A percentile compares a stretch with the other conserved stretches of the same genome.
Conservation (phyloP, 2,797 vertebrate genomes). For the Mormyrops attenuatus region DNA sequence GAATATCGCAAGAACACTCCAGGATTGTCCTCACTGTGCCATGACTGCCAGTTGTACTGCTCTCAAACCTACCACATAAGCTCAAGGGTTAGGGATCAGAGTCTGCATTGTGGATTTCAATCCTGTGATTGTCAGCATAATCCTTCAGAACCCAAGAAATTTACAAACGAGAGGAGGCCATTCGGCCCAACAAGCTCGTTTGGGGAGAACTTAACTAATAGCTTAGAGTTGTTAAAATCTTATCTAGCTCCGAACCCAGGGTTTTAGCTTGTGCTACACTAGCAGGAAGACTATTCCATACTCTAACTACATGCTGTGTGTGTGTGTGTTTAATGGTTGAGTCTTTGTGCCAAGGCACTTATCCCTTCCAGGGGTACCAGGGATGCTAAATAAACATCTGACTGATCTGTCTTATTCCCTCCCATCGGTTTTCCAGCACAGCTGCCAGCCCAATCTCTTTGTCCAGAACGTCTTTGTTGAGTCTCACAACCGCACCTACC, state of each 20-base stretch:
- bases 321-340: background rate
- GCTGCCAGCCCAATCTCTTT: slow-evolving; percentile 84
- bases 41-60: background rate
- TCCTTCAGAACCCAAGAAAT: background rate
- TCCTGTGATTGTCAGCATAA: background rate
- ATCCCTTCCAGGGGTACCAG: background rate
- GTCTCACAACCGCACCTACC: slow-evolving; percentile 78
- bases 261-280: too few species aligned
- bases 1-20: background rate
- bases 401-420: background rate
- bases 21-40: background rate
- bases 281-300: too few species aligned
- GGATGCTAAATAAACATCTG: background rate
- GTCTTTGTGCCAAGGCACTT: background rate
- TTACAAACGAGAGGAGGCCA: too few species aligned
- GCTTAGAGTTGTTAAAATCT: too few species aligned
- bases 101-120: background rate
- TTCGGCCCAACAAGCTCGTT: too few species aligned
- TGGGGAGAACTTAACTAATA: too few species aligned
- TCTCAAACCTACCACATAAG: background rate
- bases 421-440: slow-evolving; percentile 66
- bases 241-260: too few species aligned
- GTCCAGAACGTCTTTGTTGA: slow-evolving; percentile 88
- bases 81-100: background rate
- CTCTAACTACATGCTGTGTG: too few species aligned